phyloP scores from a whole-genome alignment of 2,113 vertebrate genomes.

The Camelus dromedarius region DNA sequence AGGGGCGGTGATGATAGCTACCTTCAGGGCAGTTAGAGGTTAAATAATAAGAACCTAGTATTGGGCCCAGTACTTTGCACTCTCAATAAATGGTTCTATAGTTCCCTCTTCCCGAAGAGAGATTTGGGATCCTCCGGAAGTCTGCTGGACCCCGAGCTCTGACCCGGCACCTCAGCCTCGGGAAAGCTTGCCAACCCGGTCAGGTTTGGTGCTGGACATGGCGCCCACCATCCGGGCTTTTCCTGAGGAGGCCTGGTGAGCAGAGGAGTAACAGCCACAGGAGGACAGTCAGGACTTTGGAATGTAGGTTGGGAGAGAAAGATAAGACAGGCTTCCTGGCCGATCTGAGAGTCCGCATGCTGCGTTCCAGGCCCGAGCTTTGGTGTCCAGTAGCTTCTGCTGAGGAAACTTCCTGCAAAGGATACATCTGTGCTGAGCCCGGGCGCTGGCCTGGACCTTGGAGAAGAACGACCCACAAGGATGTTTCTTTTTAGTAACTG shows the following conservation, averaged over 20 bases:
- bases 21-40: not conserved
- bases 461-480: not conserved
- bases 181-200: not conserved
- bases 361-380: not conserved
- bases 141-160: not conserved
- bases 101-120: not conserved
- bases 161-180: fast-evolving
- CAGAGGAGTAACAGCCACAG: not conserved
- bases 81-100: not conserved
- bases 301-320: conserved; percentile 1
- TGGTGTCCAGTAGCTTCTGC: not conserved
- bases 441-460: not conserved
- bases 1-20: not conserved
- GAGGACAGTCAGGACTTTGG: not conserved
- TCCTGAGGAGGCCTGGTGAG: not conserved
- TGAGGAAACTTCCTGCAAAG: not conserved
- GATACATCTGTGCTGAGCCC: not conserved
- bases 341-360: not conserved
- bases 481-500: not conserved
- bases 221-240: not conserved
- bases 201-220: not conserved
- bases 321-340: not conserved
- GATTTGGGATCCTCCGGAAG: not conserved
- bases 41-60: not conserved
- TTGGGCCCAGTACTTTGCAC: too few relatives aligned